Conservation (phyloP, 1,140 invertebrate genomes). For the Acromyrmex echinatior region DNA sequence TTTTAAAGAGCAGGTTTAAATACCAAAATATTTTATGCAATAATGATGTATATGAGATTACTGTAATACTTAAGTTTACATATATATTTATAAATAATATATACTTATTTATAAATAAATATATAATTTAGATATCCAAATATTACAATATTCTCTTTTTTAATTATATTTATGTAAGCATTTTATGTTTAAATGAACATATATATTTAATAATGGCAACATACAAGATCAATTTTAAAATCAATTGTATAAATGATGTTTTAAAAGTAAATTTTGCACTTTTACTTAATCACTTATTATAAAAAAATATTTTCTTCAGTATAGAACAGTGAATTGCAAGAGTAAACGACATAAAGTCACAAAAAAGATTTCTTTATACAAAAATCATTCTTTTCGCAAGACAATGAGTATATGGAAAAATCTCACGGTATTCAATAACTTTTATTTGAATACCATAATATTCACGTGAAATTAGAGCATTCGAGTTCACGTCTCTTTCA, state of each 20-base stretch:
- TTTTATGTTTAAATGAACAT: no score
- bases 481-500: constrained; percentile 76
- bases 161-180: no score
- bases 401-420: background rate
- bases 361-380: background rate
- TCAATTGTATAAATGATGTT: background rate
- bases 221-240: background rate
- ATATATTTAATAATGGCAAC: no score
- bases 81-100: no score
- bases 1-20: background rate
- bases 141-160: no score
- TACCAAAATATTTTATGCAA: background rate
- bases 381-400: background rate
- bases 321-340: background rate
- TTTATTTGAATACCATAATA: constrained; percentile 23
- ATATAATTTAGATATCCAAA: no score
- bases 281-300: background rate
- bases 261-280: background rate
- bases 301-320: background rate
- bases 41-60: background rate
- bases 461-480: constrained; percentile 66
- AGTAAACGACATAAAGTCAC: background rate
- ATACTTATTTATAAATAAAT: no score
- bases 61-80: background rate
- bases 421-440: constrained; percentile 27